phyloP scores from a whole-genome alignment of 2,797 vertebrate genomes.

The Prionace glauca region DNA sequence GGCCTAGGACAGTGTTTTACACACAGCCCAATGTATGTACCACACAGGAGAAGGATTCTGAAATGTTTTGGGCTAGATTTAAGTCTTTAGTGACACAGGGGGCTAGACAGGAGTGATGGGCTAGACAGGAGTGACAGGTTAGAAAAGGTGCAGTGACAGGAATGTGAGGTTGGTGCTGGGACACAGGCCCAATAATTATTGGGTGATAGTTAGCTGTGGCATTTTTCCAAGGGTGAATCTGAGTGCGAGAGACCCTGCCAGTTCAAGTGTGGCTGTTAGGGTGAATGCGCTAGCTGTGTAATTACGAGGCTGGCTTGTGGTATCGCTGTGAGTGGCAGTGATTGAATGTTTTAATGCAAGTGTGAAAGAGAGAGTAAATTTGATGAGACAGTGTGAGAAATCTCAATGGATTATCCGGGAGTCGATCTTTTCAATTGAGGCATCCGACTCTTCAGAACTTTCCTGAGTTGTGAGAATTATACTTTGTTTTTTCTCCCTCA shows the following conservation, averaged over 20 bases:
- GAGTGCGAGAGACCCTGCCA: background rate
- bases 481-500: background rate
- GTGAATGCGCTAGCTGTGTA: background rate
- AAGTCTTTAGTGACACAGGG: background rate
- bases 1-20: background rate
- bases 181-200: too few species aligned
- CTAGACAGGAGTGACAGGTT: background rate
- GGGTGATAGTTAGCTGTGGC: background rate
- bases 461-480: background rate
- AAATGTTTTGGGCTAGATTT: background rate
- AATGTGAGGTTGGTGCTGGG: background rate
- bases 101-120: background rate
- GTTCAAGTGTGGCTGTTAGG: background rate
- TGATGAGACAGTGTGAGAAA: slow-evolving; percentile 9
- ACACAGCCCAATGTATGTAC: background rate
- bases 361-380: slow-evolving; percentile 2
- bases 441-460: background rate
- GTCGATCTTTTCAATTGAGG: background rate
- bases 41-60: background rate
- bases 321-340: background rate
- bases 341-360: background rate
- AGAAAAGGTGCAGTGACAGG: background rate
- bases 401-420: background rate
- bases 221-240: background rate
- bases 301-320: background rate